These are phyloP conservation scores for Semicossyphus pulcher DNA, from an alignment of 2,113 vertebrate genomes.

Conservation along the genomic window DNA sequence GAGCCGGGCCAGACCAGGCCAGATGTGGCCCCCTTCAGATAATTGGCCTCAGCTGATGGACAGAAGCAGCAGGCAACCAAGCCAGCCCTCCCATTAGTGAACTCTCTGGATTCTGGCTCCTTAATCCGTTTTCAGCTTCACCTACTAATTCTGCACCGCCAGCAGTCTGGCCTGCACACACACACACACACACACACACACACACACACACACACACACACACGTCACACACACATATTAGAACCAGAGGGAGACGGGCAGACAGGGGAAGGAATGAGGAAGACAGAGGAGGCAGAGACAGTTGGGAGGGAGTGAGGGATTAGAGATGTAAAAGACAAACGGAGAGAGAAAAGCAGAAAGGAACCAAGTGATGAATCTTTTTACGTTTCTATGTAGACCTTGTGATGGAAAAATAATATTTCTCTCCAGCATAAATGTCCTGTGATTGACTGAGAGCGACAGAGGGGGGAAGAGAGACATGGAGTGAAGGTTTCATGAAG, in stretches of 20 bases:
- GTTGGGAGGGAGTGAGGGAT: constrained; percentile 4
- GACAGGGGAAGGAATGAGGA: constrained; percentile 24
- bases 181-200: background rate
- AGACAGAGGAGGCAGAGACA: constrained; percentile 12
- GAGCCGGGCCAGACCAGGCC: constrained; percentile 28
- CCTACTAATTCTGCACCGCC: constrained; percentile 63
- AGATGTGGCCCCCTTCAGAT: constrained; percentile 66
- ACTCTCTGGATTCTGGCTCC: constrained; percentile 59
- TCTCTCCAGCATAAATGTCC: constrained; percentile 61
- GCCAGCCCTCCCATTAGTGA: constrained; percentile 56
- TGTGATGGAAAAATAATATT: constrained; percentile 73
- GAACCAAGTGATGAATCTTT: constrained; percentile 20
- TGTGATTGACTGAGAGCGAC: constrained; percentile 14
- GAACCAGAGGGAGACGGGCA: constrained; percentile 22
- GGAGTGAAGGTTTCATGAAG: constrained; percentile 3
- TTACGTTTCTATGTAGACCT: constrained; percentile 21
- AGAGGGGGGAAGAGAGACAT: background rate
- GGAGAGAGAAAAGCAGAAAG: constrained; percentile 36
- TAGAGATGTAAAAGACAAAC: constrained; percentile 30
- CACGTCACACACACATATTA: background rate
- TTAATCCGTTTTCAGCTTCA: constrained; percentile 69
- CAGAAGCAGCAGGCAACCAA: constrained; percentile 58
- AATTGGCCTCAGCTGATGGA: constrained; percentile 71
- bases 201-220: constrained; percentile 17
- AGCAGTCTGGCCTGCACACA: constrained; percentile 24